phyloP scores from a whole-genome alignment of 2,113 vertebrate species.

The Ictalurus punctatus region DNA sequence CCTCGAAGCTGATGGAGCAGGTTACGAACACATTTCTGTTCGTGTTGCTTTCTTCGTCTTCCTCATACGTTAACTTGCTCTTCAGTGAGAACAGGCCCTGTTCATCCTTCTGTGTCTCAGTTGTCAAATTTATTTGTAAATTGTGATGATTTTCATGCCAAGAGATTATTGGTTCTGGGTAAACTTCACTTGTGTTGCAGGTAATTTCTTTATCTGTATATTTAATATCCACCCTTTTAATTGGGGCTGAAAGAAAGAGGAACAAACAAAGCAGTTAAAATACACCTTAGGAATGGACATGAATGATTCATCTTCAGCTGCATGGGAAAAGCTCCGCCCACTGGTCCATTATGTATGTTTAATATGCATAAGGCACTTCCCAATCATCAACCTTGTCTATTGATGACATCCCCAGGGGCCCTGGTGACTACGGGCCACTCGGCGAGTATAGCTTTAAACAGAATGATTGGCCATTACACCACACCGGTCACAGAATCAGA shows the following conservation, averaged over 20 bases:
- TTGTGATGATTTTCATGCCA: slow-evolving; percentile 22
- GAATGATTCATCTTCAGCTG: not conserved
- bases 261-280: not conserved
- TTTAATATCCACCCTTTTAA: slow-evolving; percentile 48
- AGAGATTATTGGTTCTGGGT: slow-evolving; percentile 60
- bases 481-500: no score
- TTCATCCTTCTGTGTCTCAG: not conserved
- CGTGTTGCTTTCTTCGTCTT: not conserved
- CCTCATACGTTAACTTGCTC: not conserved
- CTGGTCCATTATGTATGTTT: no score
- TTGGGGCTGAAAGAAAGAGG: slow-evolving; percentile 55
- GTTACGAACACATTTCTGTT: not conserved
- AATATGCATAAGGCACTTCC: no score
- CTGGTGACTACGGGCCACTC: no score
- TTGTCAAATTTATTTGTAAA: rapidly evolving
- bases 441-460: no score
- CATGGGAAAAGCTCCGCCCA: no score
- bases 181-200: slow-evolving; percentile 62
- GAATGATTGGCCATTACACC: no score
- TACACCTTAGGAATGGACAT: not conserved
- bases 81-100: slow-evolving; percentile 18
- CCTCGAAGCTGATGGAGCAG: slow-evolving; percentile 54
- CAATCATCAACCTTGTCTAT: not conserved
- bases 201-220: slow-evolving; percentile 34
- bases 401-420: not conserved